phyloP scores from a whole-genome alignment of 2,113 vertebrate species.

The Puma concolor region DNA sequence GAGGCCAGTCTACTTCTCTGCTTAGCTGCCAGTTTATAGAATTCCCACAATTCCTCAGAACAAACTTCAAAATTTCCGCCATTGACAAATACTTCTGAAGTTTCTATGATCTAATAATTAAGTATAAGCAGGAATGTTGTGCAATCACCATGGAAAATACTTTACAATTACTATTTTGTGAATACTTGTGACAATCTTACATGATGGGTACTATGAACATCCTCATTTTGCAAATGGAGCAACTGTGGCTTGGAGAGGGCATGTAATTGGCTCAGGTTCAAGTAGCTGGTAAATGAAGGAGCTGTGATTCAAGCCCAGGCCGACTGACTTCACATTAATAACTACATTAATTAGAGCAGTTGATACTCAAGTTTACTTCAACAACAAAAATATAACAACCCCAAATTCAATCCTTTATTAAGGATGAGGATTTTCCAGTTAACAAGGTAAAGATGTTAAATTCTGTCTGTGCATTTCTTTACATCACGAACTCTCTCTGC shows the following conservation, averaged over 20 bases:
- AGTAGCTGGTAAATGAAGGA: slow-evolving; percentile 43
- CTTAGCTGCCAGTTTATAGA: neutral
- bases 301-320: slow-evolving; percentile 18
- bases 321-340: slow-evolving; percentile 43
- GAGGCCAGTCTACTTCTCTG: neutral
- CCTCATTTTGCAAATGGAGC: slow-evolving; percentile 36
- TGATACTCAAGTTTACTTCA: slow-evolving; percentile 59
- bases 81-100: neutral
- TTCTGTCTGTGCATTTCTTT: neutral
- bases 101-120: neutral
- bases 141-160: neutral
- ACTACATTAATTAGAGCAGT: slow-evolving; percentile 58
- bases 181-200: neutral
- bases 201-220: slow-evolving; percentile 1
- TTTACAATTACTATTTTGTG: slow-evolving; percentile 27
- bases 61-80: neutral
- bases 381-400: neutral
- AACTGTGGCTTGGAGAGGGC: neutral
- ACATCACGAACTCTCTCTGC: neutral
- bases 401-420: slow-evolving; percentile 51
- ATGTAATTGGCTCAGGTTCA: slow-evolving; percentile 49
- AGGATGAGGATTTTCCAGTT: slow-evolving; percentile 24
- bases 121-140: neutral
- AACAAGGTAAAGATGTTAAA: slow-evolving; percentile 64
- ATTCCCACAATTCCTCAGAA: neutral